A percentile compares a stretch with the other conserved stretches of the same genome.
phyloP scores from a whole-genome alignment of 2,888 invertebrate genomes.

The Caenorhabditis zanzibari region DNA sequence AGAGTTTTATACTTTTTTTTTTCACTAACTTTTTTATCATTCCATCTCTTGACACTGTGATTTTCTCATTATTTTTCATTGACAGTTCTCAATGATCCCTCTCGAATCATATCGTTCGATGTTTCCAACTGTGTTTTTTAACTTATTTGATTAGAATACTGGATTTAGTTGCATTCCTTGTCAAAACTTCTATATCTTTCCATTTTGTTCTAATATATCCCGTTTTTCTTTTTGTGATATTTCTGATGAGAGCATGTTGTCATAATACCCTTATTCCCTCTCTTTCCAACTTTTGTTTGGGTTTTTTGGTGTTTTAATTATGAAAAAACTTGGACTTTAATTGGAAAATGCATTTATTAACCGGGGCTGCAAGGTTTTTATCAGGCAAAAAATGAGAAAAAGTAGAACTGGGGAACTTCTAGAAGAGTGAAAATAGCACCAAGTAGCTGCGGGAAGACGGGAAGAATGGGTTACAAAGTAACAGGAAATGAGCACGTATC shows the following conservation, averaged over 20 bases:
- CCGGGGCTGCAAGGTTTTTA: conserved; percentile 53
- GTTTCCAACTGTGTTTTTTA: conserved; percentile 27
- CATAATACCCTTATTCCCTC: conserved; percentile 10
- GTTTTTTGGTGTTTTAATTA: conserved; percentile 6
- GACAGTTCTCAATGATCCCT: not conserved
- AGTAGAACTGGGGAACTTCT: conserved; percentile 8
- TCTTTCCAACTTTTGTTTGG: not conserved
- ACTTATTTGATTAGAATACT: not conserved
- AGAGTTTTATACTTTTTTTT: not conserved
- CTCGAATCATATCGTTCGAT: conserved; percentile 37
- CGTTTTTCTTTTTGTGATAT: conserved; percentile 19
- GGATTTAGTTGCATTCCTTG: not conserved
- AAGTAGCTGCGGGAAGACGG: conserved; percentile 26
- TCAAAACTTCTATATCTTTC: not conserved
- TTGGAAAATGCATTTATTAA: conserved; percentile 43
- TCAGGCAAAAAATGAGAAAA: conserved; percentile 21
- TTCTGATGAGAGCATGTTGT: conserved; percentile 35
- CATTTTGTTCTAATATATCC: not conserved
- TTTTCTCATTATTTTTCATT: conserved; percentile 6
- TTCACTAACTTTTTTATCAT: conserved; percentile 7
- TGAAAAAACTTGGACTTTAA: not conserved
- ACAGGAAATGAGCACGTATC: conserved; percentile 48
- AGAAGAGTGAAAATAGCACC: conserved; percentile 42
- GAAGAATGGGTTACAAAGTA: not conserved
- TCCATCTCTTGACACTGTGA: conserved; percentile 15